These are phyloP conservation scores for Tyto alba DNA, from an alignment of 2,113 vertebrate genomes.

Conservation along the genomic window DNA sequence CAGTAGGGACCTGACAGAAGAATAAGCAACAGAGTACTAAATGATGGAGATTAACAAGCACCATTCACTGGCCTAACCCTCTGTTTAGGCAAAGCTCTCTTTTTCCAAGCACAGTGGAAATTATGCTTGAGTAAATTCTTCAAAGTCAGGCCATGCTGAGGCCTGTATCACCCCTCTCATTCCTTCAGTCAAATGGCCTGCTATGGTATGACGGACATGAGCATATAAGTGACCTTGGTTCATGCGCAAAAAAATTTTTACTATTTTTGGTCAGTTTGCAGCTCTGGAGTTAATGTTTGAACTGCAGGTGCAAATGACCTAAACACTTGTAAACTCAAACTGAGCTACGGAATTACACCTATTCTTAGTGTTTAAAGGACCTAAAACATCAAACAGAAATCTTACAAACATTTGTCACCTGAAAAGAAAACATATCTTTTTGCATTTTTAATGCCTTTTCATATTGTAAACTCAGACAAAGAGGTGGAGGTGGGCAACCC, in stretches of 20 bases:
- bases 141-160: background rate
- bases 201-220: background rate
- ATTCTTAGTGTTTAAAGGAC: background rate
- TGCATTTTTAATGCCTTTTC: background rate
- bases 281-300: background rate
- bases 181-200: background rate
- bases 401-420: background rate
- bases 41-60: background rate
- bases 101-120: background rate
- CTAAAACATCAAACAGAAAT: background rate
- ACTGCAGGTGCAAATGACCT: background rate
- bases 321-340: background rate
- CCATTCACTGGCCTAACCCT: background rate
- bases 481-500: background rate
- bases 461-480: background rate
- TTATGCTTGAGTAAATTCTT: background rate
- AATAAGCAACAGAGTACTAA: background rate
- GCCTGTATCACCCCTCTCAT: background rate
- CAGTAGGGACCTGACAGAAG: background rate
- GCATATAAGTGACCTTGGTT: background rate
- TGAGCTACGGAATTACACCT: fast-evolving
- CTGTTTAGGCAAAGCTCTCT: background rate
- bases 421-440: background rate
- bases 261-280: background rate
- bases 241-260: background rate